These are phyloP conservation scores for Thumatha senex DNA, from an alignment of 2,888 invertebrate genomes.

Conservation along the genomic window DNA sequence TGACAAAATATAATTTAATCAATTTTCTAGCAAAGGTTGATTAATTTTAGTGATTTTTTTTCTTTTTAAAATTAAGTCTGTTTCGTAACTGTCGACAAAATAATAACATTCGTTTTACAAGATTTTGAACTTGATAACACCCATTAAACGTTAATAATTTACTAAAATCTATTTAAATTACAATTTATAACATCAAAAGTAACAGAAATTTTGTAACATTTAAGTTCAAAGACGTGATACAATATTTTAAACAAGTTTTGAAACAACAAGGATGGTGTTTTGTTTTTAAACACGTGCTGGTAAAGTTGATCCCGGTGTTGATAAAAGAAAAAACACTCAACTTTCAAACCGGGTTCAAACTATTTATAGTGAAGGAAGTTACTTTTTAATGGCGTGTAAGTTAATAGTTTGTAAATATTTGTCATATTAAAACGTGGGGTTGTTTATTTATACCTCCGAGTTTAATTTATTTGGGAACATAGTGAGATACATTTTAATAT, in stretches of 20 bases:
- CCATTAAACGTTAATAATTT: too few species aligned
- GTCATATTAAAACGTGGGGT: conserved; percentile 11
- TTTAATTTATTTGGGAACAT: conserved; percentile 16
- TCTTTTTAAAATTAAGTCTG: too few species aligned
- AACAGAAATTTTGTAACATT: background rate
- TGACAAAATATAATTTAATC: too few species aligned
- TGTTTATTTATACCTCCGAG: conserved; percentile 24
- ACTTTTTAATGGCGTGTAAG: conserved; percentile 9
- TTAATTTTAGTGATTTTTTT: too few species aligned
- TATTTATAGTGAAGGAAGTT: conserved; percentile 31
- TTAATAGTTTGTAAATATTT: conserved; percentile 18
- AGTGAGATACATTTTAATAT: background rate
- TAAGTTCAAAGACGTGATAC: background rate
- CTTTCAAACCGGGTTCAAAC: conserved; percentile 16
- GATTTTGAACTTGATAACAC: too few species aligned
- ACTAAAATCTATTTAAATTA: too few species aligned
- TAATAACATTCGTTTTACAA: too few species aligned
- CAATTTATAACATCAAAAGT: too few species aligned
- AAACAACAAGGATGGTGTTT: conserved; percentile 21
- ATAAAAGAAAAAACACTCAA: conserved; percentile 18
- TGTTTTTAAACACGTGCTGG: conserved; percentile 29
- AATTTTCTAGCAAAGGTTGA: too few species aligned
- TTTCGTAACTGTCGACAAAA: too few species aligned
- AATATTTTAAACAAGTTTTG: conserved; percentile 14
- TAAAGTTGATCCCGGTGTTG: conserved; percentile 18